These are phyloP conservation scores for Micromussa lordhowensis DNA, from an alignment of 92 coral and sea anemone species.

Conservation along the genomic window DNA sequence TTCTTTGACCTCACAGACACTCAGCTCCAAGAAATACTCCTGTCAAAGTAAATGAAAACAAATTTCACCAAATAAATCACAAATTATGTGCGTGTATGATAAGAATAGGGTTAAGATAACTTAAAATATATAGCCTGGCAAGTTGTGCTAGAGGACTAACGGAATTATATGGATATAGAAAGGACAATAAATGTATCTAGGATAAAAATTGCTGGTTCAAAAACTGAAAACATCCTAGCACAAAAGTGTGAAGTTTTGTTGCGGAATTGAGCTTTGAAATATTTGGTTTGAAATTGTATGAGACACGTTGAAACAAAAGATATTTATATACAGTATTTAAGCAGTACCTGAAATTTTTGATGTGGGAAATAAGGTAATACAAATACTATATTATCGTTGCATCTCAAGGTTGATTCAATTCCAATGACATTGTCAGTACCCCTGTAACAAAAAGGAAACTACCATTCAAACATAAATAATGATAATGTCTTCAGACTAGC, in stretches of 20 bases:
- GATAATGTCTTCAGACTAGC: neutral
- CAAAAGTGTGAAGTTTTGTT: no score
- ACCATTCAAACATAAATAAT: neutral
- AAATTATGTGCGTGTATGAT: neutral
- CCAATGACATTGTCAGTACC: conserved; percentile 96
- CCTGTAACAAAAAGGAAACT: conserved; percentile 43
- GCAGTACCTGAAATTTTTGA: conserved; percentile 91
- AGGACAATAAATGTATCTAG: no score
- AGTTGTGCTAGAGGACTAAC: no score
- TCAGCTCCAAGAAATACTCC: conserved; percentile 90
- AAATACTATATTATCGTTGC: conserved; percentile 88
- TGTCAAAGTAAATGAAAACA: conserved; percentile 25
- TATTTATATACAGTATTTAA: no score
- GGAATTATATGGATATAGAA: no score
- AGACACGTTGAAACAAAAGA: no score
- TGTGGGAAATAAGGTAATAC: conserved; percentile 97
- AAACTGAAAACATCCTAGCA: no score
- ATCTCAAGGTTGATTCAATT: conserved; percentile 82
- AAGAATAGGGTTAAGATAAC: neutral
- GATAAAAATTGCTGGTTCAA: no score
- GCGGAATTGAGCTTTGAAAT: no score
- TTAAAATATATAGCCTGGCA: no score
- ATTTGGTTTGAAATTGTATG: no score
- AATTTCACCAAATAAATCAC: neutral
- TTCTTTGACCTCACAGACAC: conserved; percentile 89